Conservation (phyloP, 2,113 vertebrate genomes). For the Chamaea fasciata region DNA sequence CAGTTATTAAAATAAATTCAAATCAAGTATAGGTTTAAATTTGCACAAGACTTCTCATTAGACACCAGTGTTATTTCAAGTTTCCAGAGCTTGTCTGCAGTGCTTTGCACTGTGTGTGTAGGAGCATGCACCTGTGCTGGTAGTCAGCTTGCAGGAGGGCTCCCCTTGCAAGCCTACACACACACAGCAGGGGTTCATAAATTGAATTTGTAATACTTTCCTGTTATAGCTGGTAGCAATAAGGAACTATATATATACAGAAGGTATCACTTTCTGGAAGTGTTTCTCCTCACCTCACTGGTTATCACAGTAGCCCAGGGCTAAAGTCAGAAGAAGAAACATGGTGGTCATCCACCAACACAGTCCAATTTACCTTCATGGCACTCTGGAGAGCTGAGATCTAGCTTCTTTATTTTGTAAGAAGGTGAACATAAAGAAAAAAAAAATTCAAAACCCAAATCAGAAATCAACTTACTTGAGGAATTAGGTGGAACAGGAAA, state of each 20-base stretch:
- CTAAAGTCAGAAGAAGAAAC: neutral
- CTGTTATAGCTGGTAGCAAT: neutral
- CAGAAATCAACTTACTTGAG: neutral
- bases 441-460: neutral
- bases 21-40: neutral
- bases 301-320: fast-evolving
- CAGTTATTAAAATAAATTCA: constrained; percentile 14
- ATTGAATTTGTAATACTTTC: neutral
- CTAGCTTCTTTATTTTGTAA: neutral
- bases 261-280: neutral
- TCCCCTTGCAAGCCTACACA: neutral
- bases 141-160: neutral
- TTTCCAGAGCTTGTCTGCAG: neutral
- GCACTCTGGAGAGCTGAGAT: neutral
- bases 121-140: neutral
- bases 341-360: neutral
- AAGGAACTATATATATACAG: neutral
- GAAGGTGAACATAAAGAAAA: neutral
- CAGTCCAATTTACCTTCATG: neutral
- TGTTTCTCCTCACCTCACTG: neutral
- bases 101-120: neutral
- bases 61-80: neutral
- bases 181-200: neutral
- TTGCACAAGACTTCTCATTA: neutral
- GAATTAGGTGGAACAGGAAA: neutral